These are phyloP conservation scores for Serranochromis macrocephalus DNA, from an alignment of 2,113 vertebrate species.

Conservation along the genomic window DNA sequence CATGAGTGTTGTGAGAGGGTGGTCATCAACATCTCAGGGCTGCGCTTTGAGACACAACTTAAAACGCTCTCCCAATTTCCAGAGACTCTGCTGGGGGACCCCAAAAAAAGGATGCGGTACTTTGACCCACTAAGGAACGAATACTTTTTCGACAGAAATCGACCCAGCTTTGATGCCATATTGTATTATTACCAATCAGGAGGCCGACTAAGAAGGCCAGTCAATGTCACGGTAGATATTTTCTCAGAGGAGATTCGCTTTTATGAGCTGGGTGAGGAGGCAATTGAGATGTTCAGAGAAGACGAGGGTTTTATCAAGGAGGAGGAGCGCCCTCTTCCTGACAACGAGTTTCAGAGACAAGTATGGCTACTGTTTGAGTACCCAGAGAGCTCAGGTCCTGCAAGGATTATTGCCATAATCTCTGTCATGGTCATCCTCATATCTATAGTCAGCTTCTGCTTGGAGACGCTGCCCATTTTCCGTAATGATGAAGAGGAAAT, in stretches of 20 bases:
- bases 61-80: conserved; percentile 97
- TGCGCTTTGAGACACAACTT: conserved; percentile 97
- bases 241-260: conserved; percentile 98
- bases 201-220: conserved; percentile 86
- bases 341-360: conserved; percentile 97
- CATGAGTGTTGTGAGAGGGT: conserved; percentile 97
- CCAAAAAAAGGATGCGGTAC: conserved; percentile 98
- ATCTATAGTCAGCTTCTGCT: conserved; percentile 97
- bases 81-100: conserved; percentile 95
- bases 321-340: conserved; percentile 91
- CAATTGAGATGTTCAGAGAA: conserved; percentile 96
- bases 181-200: conserved; percentile 98
- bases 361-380: conserved; percentile 98
- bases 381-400: conserved; percentile 96
- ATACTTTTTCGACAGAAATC: conserved; percentile 97
- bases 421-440: conserved; percentile 99
- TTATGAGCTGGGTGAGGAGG: conserved; percentile 96
- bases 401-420: conserved; percentile 98
- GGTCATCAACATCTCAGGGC: conserved; percentile 96
- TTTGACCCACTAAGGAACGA: conserved; percentile 96
- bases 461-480: conserved; percentile 94
- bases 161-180: conserved; percentile 96
- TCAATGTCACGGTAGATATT: conserved; percentile 94
- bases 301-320: conserved; percentile 98
- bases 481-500: conserved; percentile 88